Conservation (phyloP, 2,888 invertebrate genomes). For the Drosophila siamana region DNA sequence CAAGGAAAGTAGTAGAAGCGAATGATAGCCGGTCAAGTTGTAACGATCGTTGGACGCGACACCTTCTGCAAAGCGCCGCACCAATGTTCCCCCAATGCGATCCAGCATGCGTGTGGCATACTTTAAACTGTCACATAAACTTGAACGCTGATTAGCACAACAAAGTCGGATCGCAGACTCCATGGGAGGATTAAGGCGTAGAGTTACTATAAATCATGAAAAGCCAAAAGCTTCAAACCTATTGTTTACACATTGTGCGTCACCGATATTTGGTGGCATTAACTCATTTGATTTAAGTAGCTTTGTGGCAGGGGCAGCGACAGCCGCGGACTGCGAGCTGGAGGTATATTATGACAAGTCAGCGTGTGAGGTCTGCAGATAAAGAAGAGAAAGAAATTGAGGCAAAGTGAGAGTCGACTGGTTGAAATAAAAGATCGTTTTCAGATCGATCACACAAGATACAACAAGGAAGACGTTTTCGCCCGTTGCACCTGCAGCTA, state of each 20-base stretch:
- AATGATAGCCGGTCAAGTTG: slow-evolving; percentile 37
- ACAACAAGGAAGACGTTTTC: slow-evolving; percentile 57
- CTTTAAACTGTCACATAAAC: slow-evolving; percentile 82
- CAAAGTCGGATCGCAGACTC: slow-evolving; percentile 65
- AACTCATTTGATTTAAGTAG: slow-evolving; percentile 77
- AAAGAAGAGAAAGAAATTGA: slow-evolving; percentile 5
- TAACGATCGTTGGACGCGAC: slow-evolving; percentile 66
- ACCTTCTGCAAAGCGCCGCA: slow-evolving; percentile 74
- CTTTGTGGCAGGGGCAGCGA: slow-evolving; percentile 1
- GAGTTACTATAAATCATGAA: slow-evolving; percentile 68
- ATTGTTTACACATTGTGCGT: slow-evolving; percentile 76
- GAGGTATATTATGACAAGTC: slow-evolving; percentile 61
- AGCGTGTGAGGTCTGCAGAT: slow-evolving; percentile 57
- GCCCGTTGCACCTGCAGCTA: slow-evolving; percentile 60
- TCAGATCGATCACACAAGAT: slow-evolving; percentile 17
- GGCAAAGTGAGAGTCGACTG: slow-evolving; percentile 39
- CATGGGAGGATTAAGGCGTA: slow-evolving; percentile 57
- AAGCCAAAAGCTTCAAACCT: slow-evolving; percentile 53
- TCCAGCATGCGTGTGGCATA: slow-evolving; percentile 72
- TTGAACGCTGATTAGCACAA: slow-evolving; percentile 82
- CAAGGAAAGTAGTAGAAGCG: slow-evolving; percentile 55
- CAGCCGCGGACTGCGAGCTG: slow-evolving; percentile 12
- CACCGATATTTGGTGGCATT: slow-evolving; percentile 71
- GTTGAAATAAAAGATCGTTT: slow-evolving; percentile 9
- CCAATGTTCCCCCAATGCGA: slow-evolving; percentile 39